These are phyloP conservation scores for Phymanthus crucifer DNA, from an alignment of 92 coral and sea anemone species.

Conservation along the genomic window DNA sequence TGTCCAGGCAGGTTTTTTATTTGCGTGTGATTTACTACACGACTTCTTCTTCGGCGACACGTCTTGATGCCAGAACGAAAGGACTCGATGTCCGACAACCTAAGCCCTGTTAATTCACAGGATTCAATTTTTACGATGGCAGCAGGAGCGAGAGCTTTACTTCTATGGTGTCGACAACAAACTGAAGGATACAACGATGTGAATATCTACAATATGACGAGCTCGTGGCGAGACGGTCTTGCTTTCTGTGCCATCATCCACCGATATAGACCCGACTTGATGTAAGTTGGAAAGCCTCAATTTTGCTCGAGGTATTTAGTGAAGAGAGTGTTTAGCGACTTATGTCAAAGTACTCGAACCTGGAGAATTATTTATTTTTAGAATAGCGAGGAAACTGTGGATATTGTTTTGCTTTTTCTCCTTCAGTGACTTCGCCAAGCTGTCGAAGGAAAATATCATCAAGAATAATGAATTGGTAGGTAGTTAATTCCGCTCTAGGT, in stretches of 20 bases:
- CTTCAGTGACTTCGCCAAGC: constrained; percentile 83
- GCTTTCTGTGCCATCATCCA: constrained; percentile 89
- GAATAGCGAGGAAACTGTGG: not conserved
- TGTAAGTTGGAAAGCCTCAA: constrained; percentile 51
- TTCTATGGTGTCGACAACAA: constrained; percentile 89
- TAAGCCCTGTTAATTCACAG: constrained; percentile 25
- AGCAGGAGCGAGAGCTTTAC: constrained; percentile 66
- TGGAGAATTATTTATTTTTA: not conserved
- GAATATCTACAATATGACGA: constrained; percentile 72
- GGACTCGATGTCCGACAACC: not conserved
- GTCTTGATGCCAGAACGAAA: constrained; percentile 24
- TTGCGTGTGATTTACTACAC: not conserved
- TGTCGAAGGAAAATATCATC: constrained; percentile 75
- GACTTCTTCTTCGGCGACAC: not conserved
- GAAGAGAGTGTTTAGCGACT: not conserved
- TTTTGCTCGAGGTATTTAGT: constrained; percentile 13
- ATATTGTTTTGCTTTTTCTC: constrained; percentile 20
- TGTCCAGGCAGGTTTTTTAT: not conserved
- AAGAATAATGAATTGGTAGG: constrained; percentile 85
- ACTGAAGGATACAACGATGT: constrained; percentile 77
- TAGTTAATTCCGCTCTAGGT: not conserved
- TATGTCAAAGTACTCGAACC: not conserved
- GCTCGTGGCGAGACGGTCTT: constrained; percentile 89
- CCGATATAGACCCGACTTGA: constrained; percentile 80
- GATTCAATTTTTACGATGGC: constrained; percentile 16